phyloP scores from a whole-genome alignment of 2,888 invertebrate species.

The Lasioglossum leucozonium region DNA sequence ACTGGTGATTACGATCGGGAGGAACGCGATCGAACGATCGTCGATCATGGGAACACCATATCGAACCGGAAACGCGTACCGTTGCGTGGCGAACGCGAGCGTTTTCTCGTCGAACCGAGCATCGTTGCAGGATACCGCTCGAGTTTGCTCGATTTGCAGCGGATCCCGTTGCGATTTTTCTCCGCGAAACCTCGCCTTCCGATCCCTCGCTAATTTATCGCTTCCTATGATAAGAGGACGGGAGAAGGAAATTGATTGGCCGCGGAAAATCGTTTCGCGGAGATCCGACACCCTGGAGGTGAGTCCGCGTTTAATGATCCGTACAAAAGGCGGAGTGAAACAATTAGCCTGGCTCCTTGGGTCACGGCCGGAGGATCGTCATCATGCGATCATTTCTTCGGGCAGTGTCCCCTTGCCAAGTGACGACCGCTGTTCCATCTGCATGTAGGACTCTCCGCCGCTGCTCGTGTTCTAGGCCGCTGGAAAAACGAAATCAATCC shows the following conservation, averaged over 20 bases:
- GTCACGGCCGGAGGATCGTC: slow-evolving; percentile 21
- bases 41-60: slow-evolving; percentile 41
- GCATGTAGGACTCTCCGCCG: slow-evolving; percentile 31
- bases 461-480: not conserved
- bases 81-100: slow-evolving; percentile 42
- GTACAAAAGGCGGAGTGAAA: slow-evolving; percentile 41
- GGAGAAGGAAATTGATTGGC: not conserved
- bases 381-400: slow-evolving; percentile 48
- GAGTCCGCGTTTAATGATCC: slow-evolving; percentile 23
- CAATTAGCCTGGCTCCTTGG: slow-evolving; percentile 34
- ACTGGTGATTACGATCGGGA: slow-evolving; percentile 29
- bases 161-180: not conserved
- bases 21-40: not conserved
- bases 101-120: slow-evolving; percentile 24
- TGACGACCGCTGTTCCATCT: slow-evolving; percentile 45
- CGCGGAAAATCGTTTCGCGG: not conserved
- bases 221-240: slow-evolving; percentile 1
- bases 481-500: slow-evolving; percentile 13
- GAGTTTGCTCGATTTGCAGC: slow-evolving; percentile 13
- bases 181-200: not conserved
- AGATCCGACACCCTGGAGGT: slow-evolving; percentile 8
- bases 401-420: slow-evolving; percentile 41
- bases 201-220: slow-evolving; percentile 6
- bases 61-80: slow-evolving; percentile 31
- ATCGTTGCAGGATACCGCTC: slow-evolving; percentile 11